Conservation (phyloP, 1,140 invertebrate species). For the Brachystomella parvula region DNA sequence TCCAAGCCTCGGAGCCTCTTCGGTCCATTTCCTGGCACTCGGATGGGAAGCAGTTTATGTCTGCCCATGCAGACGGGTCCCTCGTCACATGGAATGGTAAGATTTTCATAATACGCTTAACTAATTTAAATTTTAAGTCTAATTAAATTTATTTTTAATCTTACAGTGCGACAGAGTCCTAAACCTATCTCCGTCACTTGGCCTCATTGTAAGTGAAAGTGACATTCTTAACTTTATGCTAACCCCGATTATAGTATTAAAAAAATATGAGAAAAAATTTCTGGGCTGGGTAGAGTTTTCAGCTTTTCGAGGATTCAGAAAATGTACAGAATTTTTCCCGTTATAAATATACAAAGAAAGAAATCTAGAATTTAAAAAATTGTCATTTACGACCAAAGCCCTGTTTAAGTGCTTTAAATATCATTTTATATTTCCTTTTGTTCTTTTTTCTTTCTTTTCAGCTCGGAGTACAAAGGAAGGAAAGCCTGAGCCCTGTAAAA, state of each 20-base stretch:
- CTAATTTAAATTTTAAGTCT: no score
- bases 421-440: constrained; percentile 1
- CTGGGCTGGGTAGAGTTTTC: not conserved
- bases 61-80: constrained; percentile 88
- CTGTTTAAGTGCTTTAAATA: not conserved
- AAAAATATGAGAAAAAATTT: not conserved
- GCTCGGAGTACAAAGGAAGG: constrained; percentile 81
- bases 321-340: not conserved
- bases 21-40: constrained; percentile 89
- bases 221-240: no score
- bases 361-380: not conserved
- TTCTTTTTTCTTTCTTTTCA: constrained; percentile 44
- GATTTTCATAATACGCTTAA: no score
- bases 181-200: constrained; percentile 73
- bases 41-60: constrained; percentile 97
- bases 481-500: constrained; percentile 76
- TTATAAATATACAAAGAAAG: not conserved
- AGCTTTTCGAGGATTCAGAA: not conserved
- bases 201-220: constrained; percentile 72
- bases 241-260: not conserved
- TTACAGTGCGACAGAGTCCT: constrained; percentile 55
- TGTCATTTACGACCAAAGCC: not conserved
- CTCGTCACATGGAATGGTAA: constrained; percentile 87
- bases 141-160: no score
- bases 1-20: constrained; percentile 66